Evolutionary conservation across 2,113 vertebrate genomes (phyloP), one percentile per base, ranked within the genome.

Genomic region (Cisticola juncidis): DNA sequence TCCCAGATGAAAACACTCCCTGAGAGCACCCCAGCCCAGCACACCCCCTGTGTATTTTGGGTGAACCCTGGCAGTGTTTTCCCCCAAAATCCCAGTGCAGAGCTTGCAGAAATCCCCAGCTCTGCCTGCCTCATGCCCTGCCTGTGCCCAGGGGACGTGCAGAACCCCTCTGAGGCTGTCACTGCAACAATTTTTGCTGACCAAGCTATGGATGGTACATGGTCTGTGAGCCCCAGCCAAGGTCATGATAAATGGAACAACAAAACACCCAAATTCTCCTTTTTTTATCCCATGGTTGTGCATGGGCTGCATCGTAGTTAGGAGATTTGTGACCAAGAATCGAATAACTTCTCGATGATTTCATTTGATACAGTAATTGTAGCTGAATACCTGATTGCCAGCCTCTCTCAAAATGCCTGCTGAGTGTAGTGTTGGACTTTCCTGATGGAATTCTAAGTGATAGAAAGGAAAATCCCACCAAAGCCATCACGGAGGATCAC

Each of bases 381-480:
- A 56, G 25, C 50, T 45, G 54, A 62, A 53, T 35, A 48, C 29
- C 25, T 11, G 26, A 66, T 72, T 91, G 33, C 71, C 72, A 81
- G 47, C n/a, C 38, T 62, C 73, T 68, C 80, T 88, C 35, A 88
- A 78, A 96, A 61, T 51, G 23, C 28, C 64, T 89, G 28, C 74
- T 70, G 47, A 84, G 74, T 38, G 44, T 19, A 78, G 61, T 31
- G 19, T 6, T 58, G 68, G 82, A 77, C 58, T 56, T 84, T 70
- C 53, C 69, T 62, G 58, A 70, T n/a, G 48, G 62, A 89, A 82
- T 78, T 70, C 70, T 66, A 79, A 90, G 72, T 24, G 51, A 72
- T 48, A 12, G 77, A 47, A 47, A 82, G 48, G 81, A 80, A 96
- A 96, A 96, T 74, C 62, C 47, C 74, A 77, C 77, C 36, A 86